A percentile compares a stretch with the other conserved stretches of the same genome.
These are phyloP conservation scores for Norana najaformis DNA, from an alignment of 2,888 invertebrate species.

Conservation along the genomic window DNA sequence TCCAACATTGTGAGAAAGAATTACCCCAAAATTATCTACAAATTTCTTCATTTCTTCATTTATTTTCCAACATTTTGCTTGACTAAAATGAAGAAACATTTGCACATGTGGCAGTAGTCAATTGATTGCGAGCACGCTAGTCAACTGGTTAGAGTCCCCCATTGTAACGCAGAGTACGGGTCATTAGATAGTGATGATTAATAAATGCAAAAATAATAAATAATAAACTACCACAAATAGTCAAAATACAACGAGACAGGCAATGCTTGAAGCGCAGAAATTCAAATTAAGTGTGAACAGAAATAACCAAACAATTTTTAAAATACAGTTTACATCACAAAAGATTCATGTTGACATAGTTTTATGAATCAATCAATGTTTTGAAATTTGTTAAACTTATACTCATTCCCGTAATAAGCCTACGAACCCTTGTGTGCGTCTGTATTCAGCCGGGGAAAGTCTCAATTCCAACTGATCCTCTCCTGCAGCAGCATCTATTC, in stretches of 20 bases:
- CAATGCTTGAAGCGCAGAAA: not conserved
- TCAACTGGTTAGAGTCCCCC: too few relatives aligned
- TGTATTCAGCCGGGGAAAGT: slow-evolving; percentile 56
- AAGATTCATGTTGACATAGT: not conserved
- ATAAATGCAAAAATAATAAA: too few relatives aligned
- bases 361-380: not conserved
- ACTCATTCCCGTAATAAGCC: not conserved
- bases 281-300: too few relatives aligned
- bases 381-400: not conserved
- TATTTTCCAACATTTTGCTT: not conserved
- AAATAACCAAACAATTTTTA: not conserved
- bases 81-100: too few relatives aligned
- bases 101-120: too few relatives aligned
- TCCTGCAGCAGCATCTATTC: slow-evolving; percentile 40
- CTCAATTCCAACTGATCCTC: slow-evolving; percentile 41
- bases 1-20: not conserved
- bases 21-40: not conserved
- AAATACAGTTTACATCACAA: not conserved
- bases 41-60: not conserved
- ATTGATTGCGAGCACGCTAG: too few relatives aligned
- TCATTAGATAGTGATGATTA: too few relatives aligned
- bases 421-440: slow-evolving; percentile 56
- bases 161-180: too few relatives aligned
- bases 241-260: not conserved
- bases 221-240: not conserved